Conservation (phyloP, 2,113 vertebrate species). For the Limnothrissa miodon region DNA sequence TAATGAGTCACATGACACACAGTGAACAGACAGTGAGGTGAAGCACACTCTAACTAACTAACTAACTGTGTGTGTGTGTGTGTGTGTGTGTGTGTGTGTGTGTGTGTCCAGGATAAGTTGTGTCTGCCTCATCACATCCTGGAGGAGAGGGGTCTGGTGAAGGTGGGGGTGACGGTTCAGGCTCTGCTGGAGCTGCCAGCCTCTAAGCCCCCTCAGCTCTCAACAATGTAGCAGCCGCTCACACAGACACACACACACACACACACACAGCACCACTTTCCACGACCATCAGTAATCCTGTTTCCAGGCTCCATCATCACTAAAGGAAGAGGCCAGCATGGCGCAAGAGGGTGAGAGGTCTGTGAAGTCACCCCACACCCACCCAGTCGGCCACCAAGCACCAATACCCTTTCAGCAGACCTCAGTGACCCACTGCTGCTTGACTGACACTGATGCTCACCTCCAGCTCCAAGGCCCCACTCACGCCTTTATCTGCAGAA, state of each 20-base stretch:
- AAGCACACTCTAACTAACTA: no score
- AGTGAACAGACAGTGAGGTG: no score
- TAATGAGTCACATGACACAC: not conserved
- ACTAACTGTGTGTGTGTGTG: not conserved
- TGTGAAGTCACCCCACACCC: not conserved
- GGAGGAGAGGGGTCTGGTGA: conserved; percentile 93
- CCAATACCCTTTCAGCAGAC: not conserved
- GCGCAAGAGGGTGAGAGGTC: not conserved
- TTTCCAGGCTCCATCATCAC: not conserved
- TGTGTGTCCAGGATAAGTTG: conserved; percentile 82
- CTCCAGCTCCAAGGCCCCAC: not conserved
- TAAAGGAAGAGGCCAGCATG: not conserved
- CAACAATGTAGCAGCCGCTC: conserved; percentile 73
- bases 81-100: not conserved
- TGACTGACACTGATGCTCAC: not conserved
- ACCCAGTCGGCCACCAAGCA: not conserved
- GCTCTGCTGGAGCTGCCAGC: conserved; percentile 89
- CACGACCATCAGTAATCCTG: not conserved
- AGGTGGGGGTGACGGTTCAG: conserved; percentile 92
- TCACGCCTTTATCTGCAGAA: not conserved
- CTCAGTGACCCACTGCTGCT: not conserved
- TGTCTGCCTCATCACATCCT: conserved; percentile 98
- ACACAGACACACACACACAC: not conserved
- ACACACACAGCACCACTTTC: conserved; percentile 1
- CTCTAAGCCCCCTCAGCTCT: conserved; percentile 80